Percentiles rank a stretch among this genome's conserved stretches.
Evolutionary conservation across 2,113 vertebrate species (phyloP).

Genomic region (Etia nguti): DNA sequence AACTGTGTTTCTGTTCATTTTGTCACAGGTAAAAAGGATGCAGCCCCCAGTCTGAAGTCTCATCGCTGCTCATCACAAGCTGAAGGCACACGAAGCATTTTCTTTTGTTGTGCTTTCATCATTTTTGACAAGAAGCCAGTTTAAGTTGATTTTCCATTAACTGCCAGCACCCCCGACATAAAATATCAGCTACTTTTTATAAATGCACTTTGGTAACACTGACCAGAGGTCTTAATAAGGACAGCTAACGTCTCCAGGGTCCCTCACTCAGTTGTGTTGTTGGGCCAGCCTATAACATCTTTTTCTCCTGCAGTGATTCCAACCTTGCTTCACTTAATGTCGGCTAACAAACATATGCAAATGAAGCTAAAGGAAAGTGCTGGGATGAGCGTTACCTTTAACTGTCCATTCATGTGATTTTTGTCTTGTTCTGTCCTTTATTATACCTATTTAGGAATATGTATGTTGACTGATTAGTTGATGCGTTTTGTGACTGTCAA

Average conservation of each 20-base stretch:
- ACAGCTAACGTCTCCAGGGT: not conserved
- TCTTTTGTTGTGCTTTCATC: not conserved
- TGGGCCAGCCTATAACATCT: no score
- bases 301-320: not conserved
- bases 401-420: not conserved
- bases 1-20: not conserved
- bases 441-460: not conserved
- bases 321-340: not conserved
- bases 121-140: not conserved
- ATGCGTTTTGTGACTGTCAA: not conserved
- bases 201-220: not conserved
- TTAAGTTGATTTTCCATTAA: not conserved
- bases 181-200: not conserved
- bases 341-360: not conserved
- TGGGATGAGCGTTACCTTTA: not conserved
- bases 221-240: not conserved
- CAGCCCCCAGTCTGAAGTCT: not conserved
- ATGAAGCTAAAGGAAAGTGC: no score
- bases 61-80: not conserved
- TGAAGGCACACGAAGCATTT: not conserved
- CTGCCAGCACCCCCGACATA: not conserved
- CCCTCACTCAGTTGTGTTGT: not conserved
- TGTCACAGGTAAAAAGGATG: not conserved
- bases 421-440: not conserved
- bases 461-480: not conserved